A percentile compares a stretch with the other conserved stretches of the same genome.
phyloP scores from a whole-genome alignment of 2,797 vertebrate genomes.

The Eupleurogrammus muticus region DNA sequence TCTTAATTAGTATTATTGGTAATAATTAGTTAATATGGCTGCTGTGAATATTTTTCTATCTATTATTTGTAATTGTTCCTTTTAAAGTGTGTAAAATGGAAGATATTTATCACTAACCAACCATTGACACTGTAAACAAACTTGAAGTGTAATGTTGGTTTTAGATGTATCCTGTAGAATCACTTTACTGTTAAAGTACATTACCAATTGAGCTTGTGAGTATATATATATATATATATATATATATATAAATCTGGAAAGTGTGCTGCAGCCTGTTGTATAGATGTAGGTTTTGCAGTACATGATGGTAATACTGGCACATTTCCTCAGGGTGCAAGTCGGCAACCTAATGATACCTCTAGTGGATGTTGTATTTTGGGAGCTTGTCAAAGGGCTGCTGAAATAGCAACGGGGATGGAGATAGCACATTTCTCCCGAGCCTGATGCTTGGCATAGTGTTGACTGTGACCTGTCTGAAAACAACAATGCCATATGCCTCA shows the following conservation, averaged over 20 bases:
- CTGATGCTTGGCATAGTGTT: conserved; percentile 12
- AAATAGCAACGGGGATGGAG: conserved; percentile 25
- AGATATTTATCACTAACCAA: background rate
- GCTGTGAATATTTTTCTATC: background rate
- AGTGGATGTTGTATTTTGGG: conserved; percentile 61
- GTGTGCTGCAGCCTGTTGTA: background rate
- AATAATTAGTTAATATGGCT: no score
- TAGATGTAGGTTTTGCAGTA: background rate
- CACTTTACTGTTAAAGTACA: background rate
- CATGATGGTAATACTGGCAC: conserved; percentile 37
- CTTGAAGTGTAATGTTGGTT: background rate
- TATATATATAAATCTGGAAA: background rate
- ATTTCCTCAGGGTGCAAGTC: conserved; percentile 33
- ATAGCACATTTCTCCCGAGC: conserved; percentile 34
- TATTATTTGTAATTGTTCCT: background rate
- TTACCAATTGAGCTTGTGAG: background rate
- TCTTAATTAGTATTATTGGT: no score
- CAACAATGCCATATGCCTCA: conserved; percentile 6
- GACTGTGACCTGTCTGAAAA: conserved; percentile 13
- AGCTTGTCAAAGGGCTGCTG: conserved; percentile 27
- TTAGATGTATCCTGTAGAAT: background rate
- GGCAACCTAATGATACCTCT: conserved; percentile 64
- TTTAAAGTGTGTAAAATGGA: background rate
- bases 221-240: no score
- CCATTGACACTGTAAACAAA: background rate